Base-by-base conservation (phyloP, 2,888 invertebrate genomes). In the Acanthoscelides obtectus region DNA sequence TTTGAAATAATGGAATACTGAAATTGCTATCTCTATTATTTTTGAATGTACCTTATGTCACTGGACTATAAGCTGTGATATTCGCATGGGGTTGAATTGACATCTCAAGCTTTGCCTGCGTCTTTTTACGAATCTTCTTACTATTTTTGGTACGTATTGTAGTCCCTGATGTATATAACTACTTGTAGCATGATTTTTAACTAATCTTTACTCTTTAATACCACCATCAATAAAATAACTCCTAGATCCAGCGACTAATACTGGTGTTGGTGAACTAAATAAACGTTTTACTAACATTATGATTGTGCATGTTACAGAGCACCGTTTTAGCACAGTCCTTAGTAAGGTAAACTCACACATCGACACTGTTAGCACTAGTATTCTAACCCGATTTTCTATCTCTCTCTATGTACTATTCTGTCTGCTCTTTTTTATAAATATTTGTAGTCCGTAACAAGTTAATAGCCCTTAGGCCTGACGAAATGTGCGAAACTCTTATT, bases 381-480 rank as follows among this genome's bases (percentile, higher is more conserved):
- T 80, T 80, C 77, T 81, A 80, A 80, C 82, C 81, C 80, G 80
- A 80, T 80, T 80, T 81, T 82, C 80, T 83, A 82, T 85, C 81
- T 84, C 85, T 84, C 83, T 86, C 84, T 86, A 84, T 85, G 84
- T 84, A 84, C 84, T 82, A 45, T 6, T 84, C 82, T 85, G 81
- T 84, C 83, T 85, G 85, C 84, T 81, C 83, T 82, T 81, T 81
- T 82, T 80, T 69, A 21, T 45, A 45, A 45, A 12, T 12, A 12
- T 45, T 45, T 12, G 5, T 45, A 45, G 45, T 45, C 45, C 45
- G 45, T 45, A 17, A 45, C 45, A 45, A 12, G 45, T 45, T n/a
- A n/a, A n/a, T n/a, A n/a, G n/a, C n/a, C n/a, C n/a, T n/a, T n/a
- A n/a, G n/a, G n/a, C n/a, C n/a, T n/a, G n/a, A n/a, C n/a, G n/a